Percentiles rank a stretch among this genome's conserved stretches.
These are phyloP conservation scores for Hylia prasina DNA, from an alignment of 2,113 vertebrate genomes.

Conservation along the genomic window DNA sequence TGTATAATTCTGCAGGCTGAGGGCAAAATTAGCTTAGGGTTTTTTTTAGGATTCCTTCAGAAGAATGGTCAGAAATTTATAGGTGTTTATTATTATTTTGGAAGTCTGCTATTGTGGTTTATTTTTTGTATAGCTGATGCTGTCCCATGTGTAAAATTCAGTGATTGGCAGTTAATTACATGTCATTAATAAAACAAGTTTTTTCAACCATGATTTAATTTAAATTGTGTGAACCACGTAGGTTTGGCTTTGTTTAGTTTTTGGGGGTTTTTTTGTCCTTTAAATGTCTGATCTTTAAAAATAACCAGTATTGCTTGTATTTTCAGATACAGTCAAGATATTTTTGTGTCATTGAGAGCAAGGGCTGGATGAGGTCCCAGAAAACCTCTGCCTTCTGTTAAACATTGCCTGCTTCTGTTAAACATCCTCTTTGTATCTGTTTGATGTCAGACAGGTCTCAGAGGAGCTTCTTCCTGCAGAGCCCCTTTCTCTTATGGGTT, in stretches of 20 bases:
- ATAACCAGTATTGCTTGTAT: background rate
- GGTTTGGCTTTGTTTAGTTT: too few relatives aligned
- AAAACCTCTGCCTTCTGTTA: background rate
- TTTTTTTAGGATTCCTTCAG: background rate
- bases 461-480: background rate
- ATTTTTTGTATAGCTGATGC: background rate
- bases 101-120: background rate
- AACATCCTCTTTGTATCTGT: background rate
- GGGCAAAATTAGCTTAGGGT: background rate
- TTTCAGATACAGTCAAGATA: background rate
- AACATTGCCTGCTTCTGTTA: background rate
- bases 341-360: background rate
- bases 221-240: background rate
- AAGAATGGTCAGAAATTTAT: background rate
- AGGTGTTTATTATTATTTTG: background rate
- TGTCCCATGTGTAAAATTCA: background rate
- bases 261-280: background rate
- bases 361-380: background rate
- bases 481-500: background rate
- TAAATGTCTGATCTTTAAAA: background rate
- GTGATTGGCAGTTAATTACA: background rate
- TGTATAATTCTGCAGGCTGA: accelerated
- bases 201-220: background rate
- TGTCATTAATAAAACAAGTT: background rate
- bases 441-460: background rate